Conservation (phyloP, 2,113 vertebrate species). For the Serilophus lunatus region DNA sequence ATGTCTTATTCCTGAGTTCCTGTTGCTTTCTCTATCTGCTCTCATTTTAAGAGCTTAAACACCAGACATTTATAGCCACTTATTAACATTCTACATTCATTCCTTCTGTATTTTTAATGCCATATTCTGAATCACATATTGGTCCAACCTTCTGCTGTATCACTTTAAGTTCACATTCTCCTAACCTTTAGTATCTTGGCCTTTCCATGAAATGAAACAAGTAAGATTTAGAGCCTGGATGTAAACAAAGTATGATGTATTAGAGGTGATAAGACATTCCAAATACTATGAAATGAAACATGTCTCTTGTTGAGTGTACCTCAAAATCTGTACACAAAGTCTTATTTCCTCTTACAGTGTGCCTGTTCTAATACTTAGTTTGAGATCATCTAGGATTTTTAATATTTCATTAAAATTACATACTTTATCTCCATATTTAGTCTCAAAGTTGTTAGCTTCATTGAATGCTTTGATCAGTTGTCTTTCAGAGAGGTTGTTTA, state of each 20-base stretch:
- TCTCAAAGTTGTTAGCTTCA: not conserved
- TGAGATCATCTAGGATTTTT: not conserved
- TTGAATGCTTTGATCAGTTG: not conserved
- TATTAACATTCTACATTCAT: not conserved
- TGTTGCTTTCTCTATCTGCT: not conserved
- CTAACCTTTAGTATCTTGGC: not conserved
- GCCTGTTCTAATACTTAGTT: not conserved
- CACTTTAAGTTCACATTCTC: not conserved
- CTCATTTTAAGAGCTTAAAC: not conserved
- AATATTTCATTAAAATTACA: not conserved
- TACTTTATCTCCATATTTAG: not conserved
- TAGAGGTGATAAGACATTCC: not conserved
- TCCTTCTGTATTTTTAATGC: not conserved
- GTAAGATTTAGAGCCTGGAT: not conserved
- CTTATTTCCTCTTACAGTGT: not conserved
- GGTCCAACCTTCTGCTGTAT: not conserved
- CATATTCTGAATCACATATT: not conserved
- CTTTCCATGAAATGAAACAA: not conserved
- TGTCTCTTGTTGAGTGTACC: not conserved
- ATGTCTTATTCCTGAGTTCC: not conserved
- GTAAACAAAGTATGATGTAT: not conserved
- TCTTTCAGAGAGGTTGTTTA: not conserved
- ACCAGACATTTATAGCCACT: not conserved
- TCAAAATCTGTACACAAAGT: not conserved
- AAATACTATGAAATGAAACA: not conserved